Conservation (phyloP, 35 echinoderm and acorn worm species). For the Strongylocentrotus purpuratus region DNA sequence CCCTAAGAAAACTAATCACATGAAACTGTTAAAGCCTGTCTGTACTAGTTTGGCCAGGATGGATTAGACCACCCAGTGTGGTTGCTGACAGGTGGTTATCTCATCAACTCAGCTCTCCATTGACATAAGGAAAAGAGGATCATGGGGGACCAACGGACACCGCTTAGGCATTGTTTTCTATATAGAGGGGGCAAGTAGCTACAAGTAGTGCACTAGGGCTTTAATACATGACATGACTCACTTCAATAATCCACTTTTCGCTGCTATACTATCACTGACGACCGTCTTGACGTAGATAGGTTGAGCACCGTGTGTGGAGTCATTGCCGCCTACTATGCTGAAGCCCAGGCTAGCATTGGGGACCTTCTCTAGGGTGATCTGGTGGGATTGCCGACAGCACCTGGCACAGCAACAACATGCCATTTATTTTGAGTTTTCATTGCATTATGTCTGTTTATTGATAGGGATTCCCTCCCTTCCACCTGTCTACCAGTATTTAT, state of each 20-base stretch:
- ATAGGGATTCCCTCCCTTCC: background rate
- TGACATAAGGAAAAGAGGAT: no score
- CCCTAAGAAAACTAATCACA: no score
- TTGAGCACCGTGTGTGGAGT: constrained; percentile 86
- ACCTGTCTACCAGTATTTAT: background rate
- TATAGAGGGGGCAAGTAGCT: no score
- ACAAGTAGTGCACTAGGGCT: background rate
- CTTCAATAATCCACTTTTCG: constrained; percentile 71
- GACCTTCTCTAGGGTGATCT: constrained; percentile 79
- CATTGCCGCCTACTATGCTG: constrained; percentile 92
- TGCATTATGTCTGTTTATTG: background rate
- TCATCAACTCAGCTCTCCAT: no score
- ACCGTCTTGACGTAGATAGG: constrained; percentile 97
- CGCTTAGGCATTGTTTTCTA: no score
- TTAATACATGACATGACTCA: constrained; percentile 38
- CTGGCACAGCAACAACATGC: constrained; percentile 54
- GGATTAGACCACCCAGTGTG: no score
- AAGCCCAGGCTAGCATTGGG: constrained; percentile 81
- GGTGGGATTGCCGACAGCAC: constrained; percentile 61
- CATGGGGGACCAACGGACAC: no score
- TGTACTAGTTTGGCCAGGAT: background rate
- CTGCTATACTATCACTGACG: constrained; percentile 87
- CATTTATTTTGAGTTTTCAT: background rate
- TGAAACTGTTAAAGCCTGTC: background rate
- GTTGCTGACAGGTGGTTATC: no score